Evolutionary conservation across 2,888 invertebrate genomes (phyloP).

Genomic region (Bibio marci): DNA sequence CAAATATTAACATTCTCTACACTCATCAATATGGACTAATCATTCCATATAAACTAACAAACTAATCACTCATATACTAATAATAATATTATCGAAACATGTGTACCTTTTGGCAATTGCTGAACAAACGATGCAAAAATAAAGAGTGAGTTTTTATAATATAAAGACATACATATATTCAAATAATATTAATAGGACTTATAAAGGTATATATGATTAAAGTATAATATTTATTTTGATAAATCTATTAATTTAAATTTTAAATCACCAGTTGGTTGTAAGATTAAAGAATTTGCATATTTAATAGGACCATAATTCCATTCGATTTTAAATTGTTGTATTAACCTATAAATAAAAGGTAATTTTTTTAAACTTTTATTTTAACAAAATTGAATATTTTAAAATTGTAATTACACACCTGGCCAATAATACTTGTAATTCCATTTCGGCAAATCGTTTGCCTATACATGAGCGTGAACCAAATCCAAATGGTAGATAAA

Average conservation of each 20-base stretch:
- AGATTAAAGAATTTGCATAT: constrained; percentile 16
- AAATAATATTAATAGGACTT: background rate
- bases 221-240: constrained; percentile 8
- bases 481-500: constrained; percentile 47
- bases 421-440: constrained; percentile 37
- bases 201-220: background rate
- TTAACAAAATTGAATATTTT: background rate
- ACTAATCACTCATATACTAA: too few species aligned
- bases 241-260: constrained; percentile 24
- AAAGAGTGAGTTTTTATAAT: background rate
- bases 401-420: constrained; percentile 13
- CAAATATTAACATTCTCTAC: too few species aligned
- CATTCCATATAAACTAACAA: too few species aligned
- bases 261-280: constrained; percentile 21
- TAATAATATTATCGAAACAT: too few species aligned
- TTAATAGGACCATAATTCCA: constrained; percentile 16
- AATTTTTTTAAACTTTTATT: background rate
- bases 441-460: constrained; percentile 51
- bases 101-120: too few species aligned
- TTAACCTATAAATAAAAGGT: constrained; percentile 11
- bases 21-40: too few species aligned
- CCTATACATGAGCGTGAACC: constrained; percentile 53
- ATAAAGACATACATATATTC: background rate
- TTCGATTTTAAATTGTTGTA: constrained; percentile 17
- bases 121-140: too few species aligned